These are phyloP conservation scores for Verasper variegatus DNA, from an alignment of 2,113 vertebrate genomes.

Conservation along the genomic window DNA sequence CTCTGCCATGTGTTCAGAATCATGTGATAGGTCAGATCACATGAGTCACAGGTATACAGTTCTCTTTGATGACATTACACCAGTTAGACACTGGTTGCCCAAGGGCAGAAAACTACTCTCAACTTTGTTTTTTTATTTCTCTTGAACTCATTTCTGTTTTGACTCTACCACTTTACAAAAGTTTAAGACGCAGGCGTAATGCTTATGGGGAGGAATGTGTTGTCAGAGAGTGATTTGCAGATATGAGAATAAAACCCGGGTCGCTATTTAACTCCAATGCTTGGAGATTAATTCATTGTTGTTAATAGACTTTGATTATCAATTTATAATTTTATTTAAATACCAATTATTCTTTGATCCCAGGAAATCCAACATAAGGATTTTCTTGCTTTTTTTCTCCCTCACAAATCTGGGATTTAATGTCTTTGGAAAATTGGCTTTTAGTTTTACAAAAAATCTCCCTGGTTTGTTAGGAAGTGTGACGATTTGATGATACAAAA, in stretches of 20 bases:
- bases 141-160: not conserved
- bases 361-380: not conserved
- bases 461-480: no score
- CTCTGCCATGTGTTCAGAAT: constrained; percentile 17
- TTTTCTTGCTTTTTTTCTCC: no score
- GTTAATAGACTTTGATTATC: not conserved
- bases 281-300: not conserved
- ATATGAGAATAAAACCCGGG: not conserved
- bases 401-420: no score
- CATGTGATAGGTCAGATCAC: constrained; percentile 55
- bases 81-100: not conserved
- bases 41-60: constrained; percentile 30
- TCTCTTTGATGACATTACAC: not conserved
- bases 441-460: no score
- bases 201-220: not conserved
- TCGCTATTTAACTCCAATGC: no score
- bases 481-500: no score
- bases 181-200: not conserved
- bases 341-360: not conserved
- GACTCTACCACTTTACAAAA: not conserved
- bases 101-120: not conserved
- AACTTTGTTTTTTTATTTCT: not conserved
- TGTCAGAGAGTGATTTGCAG: not conserved
- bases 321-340: not conserved
- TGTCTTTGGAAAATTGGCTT: no score